Evolutionary conservation across 2,113 vertebrate species (phyloP).

Genomic region (Sakesphorus luctuosus): DNA sequence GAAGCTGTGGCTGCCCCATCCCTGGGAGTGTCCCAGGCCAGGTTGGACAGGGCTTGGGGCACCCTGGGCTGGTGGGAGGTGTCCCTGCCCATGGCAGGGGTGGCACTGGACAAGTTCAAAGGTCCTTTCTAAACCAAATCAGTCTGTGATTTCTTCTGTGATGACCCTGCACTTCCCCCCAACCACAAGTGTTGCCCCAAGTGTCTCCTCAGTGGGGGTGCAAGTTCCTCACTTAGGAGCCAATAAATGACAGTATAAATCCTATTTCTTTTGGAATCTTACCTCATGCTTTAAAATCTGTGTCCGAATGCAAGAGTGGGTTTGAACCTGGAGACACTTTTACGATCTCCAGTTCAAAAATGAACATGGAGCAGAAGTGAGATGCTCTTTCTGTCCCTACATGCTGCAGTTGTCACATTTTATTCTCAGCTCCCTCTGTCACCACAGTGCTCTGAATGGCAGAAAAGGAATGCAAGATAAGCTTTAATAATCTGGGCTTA

Average conservation of each 20-base stretch:
- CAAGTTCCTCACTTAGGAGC: background rate
- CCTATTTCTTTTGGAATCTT: background rate
- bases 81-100: background rate
- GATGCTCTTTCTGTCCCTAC: background rate
- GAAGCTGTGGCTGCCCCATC: background rate
- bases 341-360: background rate
- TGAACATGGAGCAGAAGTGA: fast-evolving
- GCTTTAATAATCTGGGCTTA: background rate
- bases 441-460: background rate
- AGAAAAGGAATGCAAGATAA: background rate
- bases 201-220: background rate
- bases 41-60: background rate
- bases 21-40: background rate
- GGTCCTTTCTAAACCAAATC: background rate
- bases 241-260: background rate
- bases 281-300: background rate
- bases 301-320: background rate
- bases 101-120: fast-evolving
- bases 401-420: background rate
- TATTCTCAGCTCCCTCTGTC: background rate
- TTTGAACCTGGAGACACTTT: background rate
- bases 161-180: fast-evolving
- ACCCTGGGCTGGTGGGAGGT: background rate
- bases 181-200: background rate
- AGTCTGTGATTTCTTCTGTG: background rate